Percentiles rank a stretch among this genome's conserved stretches.
Conservation (phyloP, 2,113 vertebrate genomes). For the Anser brachyrhynchus region DNA sequence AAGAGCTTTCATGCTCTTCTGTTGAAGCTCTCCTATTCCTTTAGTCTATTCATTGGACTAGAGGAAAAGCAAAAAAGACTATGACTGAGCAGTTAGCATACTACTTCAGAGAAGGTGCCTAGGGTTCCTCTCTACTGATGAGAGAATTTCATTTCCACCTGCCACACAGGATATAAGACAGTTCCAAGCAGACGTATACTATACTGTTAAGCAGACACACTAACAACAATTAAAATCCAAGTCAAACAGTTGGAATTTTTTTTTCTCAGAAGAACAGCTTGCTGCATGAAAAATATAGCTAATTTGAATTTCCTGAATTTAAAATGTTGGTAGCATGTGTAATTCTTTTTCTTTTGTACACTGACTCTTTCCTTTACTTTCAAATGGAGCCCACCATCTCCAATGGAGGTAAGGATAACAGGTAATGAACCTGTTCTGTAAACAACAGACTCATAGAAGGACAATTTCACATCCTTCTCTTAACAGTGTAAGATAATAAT, state of each 20-base stretch:
- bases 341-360: neutral
- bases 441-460: neutral
- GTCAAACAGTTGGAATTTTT: neutral
- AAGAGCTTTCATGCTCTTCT: neutral
- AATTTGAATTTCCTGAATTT: neutral
- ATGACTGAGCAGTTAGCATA: neutral
- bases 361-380: neutral
- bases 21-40: neutral
- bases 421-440: neutral
- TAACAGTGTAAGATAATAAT: neutral
- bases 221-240: neutral
- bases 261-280: neutral
- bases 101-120: neutral
- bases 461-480: neutral
- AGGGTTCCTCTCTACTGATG: neutral
- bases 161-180: neutral
- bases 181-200: neutral
- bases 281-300: neutral
- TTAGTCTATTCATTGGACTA: neutral
- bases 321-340: neutral
- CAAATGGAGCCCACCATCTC: neutral
- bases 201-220: neutral
- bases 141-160: neutral
- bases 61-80: neutral
- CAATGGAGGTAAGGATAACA: neutral